A percentile compares a stretch with the other conserved stretches of the same genome.
Evolutionary conservation across 2,113 vertebrate species (phyloP).

Genomic region (Sylvicapra grimmia): DNA sequence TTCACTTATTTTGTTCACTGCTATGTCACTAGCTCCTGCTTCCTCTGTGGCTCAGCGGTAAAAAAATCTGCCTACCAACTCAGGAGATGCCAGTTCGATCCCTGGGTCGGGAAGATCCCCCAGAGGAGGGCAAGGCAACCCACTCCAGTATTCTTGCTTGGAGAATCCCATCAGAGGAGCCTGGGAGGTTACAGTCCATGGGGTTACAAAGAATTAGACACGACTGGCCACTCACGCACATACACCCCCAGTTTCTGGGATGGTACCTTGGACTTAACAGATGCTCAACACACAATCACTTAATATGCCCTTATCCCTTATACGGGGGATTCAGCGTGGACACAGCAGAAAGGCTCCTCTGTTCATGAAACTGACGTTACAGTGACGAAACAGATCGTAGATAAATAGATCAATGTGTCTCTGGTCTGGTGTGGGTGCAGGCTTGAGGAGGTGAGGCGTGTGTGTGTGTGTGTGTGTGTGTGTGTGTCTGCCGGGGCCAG

Average conservation of each 20-base stretch:
- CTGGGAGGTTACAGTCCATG: background rate
- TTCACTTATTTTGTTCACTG: background rate
- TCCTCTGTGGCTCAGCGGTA: background rate
- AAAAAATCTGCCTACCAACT: background rate
- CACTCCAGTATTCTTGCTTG: background rate
- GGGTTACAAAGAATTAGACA: background rate
- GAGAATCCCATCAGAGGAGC: background rate
- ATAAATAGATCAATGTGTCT: background rate
- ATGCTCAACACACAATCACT: background rate
- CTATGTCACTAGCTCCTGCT: background rate
- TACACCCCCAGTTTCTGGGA: background rate
- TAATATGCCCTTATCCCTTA: background rate
- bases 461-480: background rate
- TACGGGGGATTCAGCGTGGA: background rate
- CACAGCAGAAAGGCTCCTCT: background rate
- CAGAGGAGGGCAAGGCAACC: background rate
- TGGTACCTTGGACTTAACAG: background rate
- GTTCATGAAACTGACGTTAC: rapidly evolving
- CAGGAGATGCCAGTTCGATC: background rate
- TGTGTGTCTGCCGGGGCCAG: background rate
- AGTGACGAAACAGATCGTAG: background rate
- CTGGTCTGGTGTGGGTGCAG: background rate
- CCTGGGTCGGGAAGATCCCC: background rate
- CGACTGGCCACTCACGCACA: background rate
- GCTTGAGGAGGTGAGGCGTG: background rate